phyloP scores from a whole-genome alignment of 2,888 invertebrate genomes.

The Drosophila histrio region DNA sequence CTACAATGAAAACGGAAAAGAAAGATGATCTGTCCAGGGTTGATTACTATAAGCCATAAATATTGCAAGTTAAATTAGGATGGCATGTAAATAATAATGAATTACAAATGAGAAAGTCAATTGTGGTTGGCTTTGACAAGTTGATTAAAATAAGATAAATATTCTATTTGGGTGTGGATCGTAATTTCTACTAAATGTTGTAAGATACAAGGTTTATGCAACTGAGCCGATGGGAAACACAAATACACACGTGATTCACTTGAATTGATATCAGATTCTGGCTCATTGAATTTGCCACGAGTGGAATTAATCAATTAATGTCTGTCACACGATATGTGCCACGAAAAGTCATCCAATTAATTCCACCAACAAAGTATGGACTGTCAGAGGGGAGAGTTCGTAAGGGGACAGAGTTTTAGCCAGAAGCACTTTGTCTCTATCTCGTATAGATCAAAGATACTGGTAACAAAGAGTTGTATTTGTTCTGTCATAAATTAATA shows the following conservation, averaged over 20 bases:
- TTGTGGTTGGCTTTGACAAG: constrained; percentile 53
- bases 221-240: constrained; percentile 4
- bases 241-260: constrained; percentile 47
- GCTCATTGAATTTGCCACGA: constrained; percentile 11
- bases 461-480: constrained; percentile 8
- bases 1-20: background rate
- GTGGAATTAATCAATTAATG: constrained; percentile 58
- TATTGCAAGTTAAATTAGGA: constrained; percentile 14
- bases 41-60: constrained; percentile 31
- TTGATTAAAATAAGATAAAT: background rate
- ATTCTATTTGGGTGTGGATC: constrained; percentile 47
- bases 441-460: constrained; percentile 1
- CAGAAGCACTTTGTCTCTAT: constrained; percentile 2
- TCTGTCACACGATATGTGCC: constrained; percentile 38
- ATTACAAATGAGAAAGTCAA: constrained; percentile 21
- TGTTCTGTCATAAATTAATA: constrained; percentile 28
- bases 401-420: background rate
- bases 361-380: constrained; percentile 1
- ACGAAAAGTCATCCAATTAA: constrained; percentile 43
- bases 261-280: constrained; percentile 44
- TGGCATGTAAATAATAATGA: constrained; percentile 18
- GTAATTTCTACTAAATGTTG: constrained; percentile 58
- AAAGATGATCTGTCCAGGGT: constrained; percentile 9
- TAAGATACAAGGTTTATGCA: constrained; percentile 43
- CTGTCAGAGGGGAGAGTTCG: background rate